Evolutionary conservation across 2,888 invertebrate genomes (phyloP).

Genomic region (Serrognathus titanus): DNA sequence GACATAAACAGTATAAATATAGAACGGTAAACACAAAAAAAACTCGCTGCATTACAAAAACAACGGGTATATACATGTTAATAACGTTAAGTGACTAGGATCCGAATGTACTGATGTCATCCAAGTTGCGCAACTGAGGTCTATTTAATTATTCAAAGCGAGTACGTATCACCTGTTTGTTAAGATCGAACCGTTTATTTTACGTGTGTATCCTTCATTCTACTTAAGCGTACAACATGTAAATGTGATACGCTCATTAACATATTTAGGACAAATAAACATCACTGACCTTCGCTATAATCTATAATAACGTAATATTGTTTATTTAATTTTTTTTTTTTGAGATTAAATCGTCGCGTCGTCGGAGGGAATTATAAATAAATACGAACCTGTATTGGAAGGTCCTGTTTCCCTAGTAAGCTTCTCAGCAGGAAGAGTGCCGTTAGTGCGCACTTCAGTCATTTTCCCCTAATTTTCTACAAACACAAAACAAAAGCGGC

Average conservation of each 20-base stretch:
- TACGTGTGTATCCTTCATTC: not conserved
- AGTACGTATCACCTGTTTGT: not conserved
- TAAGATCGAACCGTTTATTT: not conserved
- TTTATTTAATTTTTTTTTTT: too few relatives aligned
- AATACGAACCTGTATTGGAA: conserved; percentile 12
- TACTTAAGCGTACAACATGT: too few relatives aligned
- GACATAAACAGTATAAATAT: not conserved
- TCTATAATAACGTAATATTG: too few relatives aligned
- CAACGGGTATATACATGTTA: not conserved
- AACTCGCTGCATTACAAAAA: not conserved
- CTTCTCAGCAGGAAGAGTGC: conserved; percentile 27
- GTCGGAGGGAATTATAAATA: too few relatives aligned
- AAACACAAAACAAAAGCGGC: conserved; percentile 2
- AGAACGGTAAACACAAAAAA: not conserved
- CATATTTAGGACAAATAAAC: too few relatives aligned
- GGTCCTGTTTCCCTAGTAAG: conserved; percentile 49
- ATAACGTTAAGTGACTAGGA: not conserved
- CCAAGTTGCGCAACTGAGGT: not conserved
- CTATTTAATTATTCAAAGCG: not conserved
- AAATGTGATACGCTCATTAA: too few relatives aligned
- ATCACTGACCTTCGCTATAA: too few relatives aligned
- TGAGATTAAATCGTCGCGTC: too few relatives aligned
- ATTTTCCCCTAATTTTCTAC: conserved; percentile 17
- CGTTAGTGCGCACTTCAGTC: conserved; percentile 32
- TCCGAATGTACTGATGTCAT: not conserved